Conservation (phyloP, 2,113 vertebrate genomes). For the Taurulus bubalis region DNA sequence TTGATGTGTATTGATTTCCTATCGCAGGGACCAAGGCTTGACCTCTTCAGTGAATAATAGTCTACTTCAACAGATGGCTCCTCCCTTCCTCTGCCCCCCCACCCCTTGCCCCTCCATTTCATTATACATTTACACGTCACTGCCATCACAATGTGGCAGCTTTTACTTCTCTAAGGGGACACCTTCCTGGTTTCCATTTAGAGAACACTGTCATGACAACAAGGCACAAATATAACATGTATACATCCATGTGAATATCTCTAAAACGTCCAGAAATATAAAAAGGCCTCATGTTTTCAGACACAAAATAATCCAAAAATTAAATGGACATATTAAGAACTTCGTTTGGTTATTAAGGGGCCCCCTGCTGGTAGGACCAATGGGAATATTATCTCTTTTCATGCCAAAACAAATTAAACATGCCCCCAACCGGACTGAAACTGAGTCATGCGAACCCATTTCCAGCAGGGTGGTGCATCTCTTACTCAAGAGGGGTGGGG, state of each 20-base stretch:
- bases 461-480: slow-evolving; percentile 41
- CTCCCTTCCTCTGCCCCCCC: slow-evolving; percentile 3
- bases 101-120: slow-evolving; percentile 29
- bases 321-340: no score
- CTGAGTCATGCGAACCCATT: slow-evolving; percentile 48
- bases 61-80: slow-evolving; percentile 36
- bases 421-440: slow-evolving; percentile 57
- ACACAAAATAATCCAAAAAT: no score
- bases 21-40: slow-evolving; percentile 51
- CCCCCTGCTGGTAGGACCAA: slow-evolving; percentile 65
- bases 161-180: slow-evolving; percentile 29
- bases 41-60: slow-evolving; percentile 64
- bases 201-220: background rate
- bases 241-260: background rate
- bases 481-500: background rate
- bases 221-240: background rate
- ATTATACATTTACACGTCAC: slow-evolving; percentile 54
- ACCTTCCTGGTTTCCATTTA: slow-evolving; percentile 19
- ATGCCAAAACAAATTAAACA: slow-evolving; percentile 60
- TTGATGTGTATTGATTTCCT: slow-evolving; percentile 67
- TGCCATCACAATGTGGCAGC: slow-evolving; percentile 17
- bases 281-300: background rate
- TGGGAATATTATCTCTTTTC: slow-evolving; percentile 35
- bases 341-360: slow-evolving; percentile 36
- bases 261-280: background rate